Percentiles rank a stretch among this genome's conserved stretches.
Evolutionary conservation across 2,888 invertebrate genomes (phyloP).

Genomic region (Penaeus monodon): DNA sequence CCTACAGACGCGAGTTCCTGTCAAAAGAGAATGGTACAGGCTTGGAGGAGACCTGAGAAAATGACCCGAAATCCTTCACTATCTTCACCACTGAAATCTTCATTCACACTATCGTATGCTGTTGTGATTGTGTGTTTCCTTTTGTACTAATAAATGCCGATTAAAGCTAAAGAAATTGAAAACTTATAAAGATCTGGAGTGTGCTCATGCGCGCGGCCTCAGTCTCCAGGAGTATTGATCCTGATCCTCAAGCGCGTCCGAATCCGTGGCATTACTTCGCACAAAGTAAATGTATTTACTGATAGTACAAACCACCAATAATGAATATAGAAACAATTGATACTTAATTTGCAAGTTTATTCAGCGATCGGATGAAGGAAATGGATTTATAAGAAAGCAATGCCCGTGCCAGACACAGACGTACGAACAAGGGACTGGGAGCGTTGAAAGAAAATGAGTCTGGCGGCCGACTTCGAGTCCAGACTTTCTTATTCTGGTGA

Average conservation of each 20-base stretch:
- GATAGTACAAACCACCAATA: neutral
- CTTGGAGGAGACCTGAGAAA: slow-evolving; percentile 35
- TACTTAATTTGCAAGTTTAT: neutral
- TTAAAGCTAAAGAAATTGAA: slow-evolving; percentile 33
- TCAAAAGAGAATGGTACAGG: slow-evolving; percentile 45
- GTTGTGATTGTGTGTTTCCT: too few relatives aligned
- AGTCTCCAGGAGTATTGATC: slow-evolving; percentile 27
- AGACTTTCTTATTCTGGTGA: slow-evolving; percentile 54
- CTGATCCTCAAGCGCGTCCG: slow-evolving; percentile 7
- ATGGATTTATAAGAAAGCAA: neutral
- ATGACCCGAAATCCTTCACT: neutral
- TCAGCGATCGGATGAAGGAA: too few relatives aligned
- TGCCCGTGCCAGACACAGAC: neutral
- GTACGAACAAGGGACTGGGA: slow-evolving; percentile 39
- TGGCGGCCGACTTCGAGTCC: slow-evolving; percentile 35
- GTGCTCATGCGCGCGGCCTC: slow-evolving; percentile 29
- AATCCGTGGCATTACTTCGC: neutral
- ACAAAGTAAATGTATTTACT: neutral
- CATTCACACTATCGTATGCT: neutral
- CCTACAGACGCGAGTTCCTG: slow-evolving; percentile 13
- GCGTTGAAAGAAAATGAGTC: slow-evolving; percentile 59
- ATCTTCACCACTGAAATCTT: slow-evolving; percentile 4
- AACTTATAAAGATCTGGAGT: slow-evolving; percentile 28
- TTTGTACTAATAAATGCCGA: neutral
- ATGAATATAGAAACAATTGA: neutral